phyloP scores from a whole-genome alignment of 2,888 invertebrate genomes.

The Ptilodon capucinus region DNA sequence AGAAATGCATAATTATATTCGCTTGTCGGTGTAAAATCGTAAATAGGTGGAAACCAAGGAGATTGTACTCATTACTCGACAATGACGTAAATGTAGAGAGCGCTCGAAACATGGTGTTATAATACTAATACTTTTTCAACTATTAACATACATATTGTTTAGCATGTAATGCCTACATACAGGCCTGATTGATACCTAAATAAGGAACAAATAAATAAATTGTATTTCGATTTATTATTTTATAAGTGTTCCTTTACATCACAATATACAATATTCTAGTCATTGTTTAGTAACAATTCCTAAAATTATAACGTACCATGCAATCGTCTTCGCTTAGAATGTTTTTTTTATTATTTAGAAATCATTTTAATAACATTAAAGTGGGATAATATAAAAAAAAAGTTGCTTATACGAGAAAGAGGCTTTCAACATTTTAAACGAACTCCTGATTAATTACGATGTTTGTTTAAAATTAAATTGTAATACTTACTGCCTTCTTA shows the following conservation, averaged over 20 bases:
- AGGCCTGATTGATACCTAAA: background rate
- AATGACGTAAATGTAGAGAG: conserved; percentile 36
- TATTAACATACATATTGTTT: no score
- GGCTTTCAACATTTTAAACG: background rate
- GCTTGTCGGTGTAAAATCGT: conserved; percentile 69
- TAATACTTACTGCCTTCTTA: no score
- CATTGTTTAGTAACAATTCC: no score
- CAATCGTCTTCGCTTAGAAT: conserved; percentile 12
- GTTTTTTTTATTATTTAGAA: background rate
- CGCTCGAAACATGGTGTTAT: conserved; percentile 10
- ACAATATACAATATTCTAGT: conserved; percentile 37
- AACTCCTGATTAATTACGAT: background rate
- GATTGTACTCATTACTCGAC: conserved; percentile 42
- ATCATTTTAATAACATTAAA: background rate
- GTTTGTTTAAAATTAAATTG: background rate
- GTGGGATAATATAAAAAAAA: background rate
- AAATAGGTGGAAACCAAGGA: conserved; percentile 58
- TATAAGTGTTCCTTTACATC: conserved; percentile 19
- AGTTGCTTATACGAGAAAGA: background rate
- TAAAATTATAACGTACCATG: no score
- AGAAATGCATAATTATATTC: conserved; percentile 39
- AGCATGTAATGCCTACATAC: background rate
- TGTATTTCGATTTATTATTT: background rate
- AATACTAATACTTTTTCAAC: background rate
- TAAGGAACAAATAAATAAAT: background rate